Evolutionary conservation across 2,797 vertebrate species (phyloP).

Genomic region (Cirrhinus molitorella): DNA sequence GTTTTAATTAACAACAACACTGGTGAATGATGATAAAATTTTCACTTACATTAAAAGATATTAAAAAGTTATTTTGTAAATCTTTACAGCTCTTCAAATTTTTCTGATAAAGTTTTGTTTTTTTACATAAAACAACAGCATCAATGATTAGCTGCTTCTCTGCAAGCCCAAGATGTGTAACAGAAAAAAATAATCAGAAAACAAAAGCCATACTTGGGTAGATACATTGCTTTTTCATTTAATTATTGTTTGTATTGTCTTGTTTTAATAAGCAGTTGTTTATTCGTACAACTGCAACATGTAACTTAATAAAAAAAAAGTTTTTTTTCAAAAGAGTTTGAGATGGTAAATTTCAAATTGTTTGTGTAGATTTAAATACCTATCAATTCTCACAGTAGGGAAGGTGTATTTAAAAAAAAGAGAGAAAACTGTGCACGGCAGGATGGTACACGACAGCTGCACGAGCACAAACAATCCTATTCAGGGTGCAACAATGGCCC

Average conservation of each 20-base stretch:
- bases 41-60: too few species aligned
- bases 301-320: background rate
- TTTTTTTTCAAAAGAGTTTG: background rate
- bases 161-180: constrained; percentile 22
- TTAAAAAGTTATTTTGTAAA: background rate
- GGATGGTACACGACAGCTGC: background rate
- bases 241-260: constrained; percentile 6
- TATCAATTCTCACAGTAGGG: constrained; percentile 11
- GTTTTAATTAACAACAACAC: background rate
- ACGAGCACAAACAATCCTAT: constrained; percentile 24
- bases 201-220: background rate
- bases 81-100: background rate
- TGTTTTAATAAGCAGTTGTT: constrained; percentile 2
- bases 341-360: background rate
- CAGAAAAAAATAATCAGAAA: background rate
- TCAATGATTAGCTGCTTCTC: constrained; percentile 28
- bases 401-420: constrained; percentile 24
- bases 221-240: background rate
- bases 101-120: background rate
- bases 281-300: background rate
- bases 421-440: background rate
- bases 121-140: too few species aligned
- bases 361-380: background rate
- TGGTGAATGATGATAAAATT: background rate
- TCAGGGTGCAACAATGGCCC: constrained; percentile 23